A percentile compares a stretch with the other conserved stretches of the same genome.
Conservation (phyloP, 2,113 vertebrate species). For the Macaca fascicularis region T2T-MFA8v1.1 NC_088380.1:78580501-78581000, state of each 20-base stretch:
- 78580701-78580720: slow-evolving; percentile 64
- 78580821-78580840: slow-evolving; percentile 65
- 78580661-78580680: slow-evolving; percentile 83
- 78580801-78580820: slow-evolving; percentile 53
- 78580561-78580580: slow-evolving; percentile 62
- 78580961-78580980: not conserved
- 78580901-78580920: slow-evolving; percentile 25
- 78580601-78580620: slow-evolving; percentile 76
- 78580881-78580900: slow-evolving; percentile 11
- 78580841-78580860: slow-evolving; percentile 68
- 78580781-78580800: slow-evolving; percentile 75
- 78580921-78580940: slow-evolving; percentile 40
- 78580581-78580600: slow-evolving; percentile 64
- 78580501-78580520: slow-evolving; percentile 41
- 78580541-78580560: slow-evolving; percentile 24
- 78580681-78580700: slow-evolving; percentile 80
- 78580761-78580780: slow-evolving; percentile 77
- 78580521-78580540: not conserved
- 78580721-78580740: slow-evolving; percentile 81
- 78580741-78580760: slow-evolving; percentile 79
- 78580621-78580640: slow-evolving; percentile 59
- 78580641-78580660: slow-evolving; percentile 80
- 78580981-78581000: no score
- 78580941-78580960: slow-evolving; percentile 20
- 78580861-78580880: slow-evolving; percentile 56